Conservation (phyloP, 2,888 invertebrate species). For the Athripsodes cinereus region DNA sequence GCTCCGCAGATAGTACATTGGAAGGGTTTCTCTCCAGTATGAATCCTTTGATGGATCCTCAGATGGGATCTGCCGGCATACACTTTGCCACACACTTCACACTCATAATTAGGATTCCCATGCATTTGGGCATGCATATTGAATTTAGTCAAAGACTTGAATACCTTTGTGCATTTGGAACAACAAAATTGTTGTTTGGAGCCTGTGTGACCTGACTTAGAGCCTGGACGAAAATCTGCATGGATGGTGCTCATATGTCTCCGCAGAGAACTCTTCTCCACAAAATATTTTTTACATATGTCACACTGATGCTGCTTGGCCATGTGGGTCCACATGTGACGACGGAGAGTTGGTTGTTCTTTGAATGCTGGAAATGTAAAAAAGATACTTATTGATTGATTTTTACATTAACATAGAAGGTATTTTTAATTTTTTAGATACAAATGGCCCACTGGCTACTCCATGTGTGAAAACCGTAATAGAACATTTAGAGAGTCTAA, state of each 20-base stretch:
- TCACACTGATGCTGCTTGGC: conserved; percentile 27
- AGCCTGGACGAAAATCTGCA: conserved; percentile 25
- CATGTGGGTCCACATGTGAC: conserved; percentile 27
- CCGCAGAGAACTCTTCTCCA: conserved; percentile 25
- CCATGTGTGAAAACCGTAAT: too few relatives aligned
- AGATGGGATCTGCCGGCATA: conserved; percentile 45
- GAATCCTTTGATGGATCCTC: conserved; percentile 41
- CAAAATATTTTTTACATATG: conserved; percentile 26
- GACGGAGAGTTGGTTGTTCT: conserved; percentile 25
- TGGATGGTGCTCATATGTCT: conserved; percentile 26
- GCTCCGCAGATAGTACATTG: conserved; percentile 37
- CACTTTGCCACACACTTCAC: conserved; percentile 42
- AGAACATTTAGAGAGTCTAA: too few relatives aligned
- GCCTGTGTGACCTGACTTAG: conserved; percentile 2
- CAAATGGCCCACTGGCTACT: too few relatives aligned
- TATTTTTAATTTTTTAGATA: too few relatives aligned
- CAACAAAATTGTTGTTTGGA: conserved; percentile 34
- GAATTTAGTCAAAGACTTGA: conserved; percentile 40
- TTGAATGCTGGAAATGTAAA: conserved; percentile 21
- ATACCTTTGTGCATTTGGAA: conserved; percentile 38
- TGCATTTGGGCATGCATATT: conserved; percentile 41
- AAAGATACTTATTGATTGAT: too few relatives aligned
- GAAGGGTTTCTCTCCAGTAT: conserved; percentile 34
- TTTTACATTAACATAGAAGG: too few relatives aligned
- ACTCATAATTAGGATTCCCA: conserved; percentile 45